phyloP scores from a whole-genome alignment of 2,888 invertebrate species.

The Lysandra coridon region DNA sequence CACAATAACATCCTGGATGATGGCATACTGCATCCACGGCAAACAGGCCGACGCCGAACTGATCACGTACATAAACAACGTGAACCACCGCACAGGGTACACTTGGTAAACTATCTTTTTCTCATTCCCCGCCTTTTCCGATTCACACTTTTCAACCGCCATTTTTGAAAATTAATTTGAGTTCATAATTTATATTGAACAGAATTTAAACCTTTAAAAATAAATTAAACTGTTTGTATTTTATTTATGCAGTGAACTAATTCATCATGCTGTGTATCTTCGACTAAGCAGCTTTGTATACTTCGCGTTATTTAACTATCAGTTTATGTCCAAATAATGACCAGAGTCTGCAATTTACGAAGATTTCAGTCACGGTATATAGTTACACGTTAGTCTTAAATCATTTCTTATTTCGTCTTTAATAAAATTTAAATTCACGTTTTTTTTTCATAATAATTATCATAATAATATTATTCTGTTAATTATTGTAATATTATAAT shows the following conservation, averaged over 20 bases:
- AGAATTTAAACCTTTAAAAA: background rate
- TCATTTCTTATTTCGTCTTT: background rate
- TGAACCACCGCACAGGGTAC: constrained; percentile 10
- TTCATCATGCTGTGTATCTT: background rate
- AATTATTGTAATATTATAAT: background rate
- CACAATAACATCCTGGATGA: constrained; percentile 28
- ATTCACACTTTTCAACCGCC: background rate
- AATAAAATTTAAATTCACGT: background rate
- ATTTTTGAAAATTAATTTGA: background rate
- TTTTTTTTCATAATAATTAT: background rate
- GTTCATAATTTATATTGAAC: background rate
- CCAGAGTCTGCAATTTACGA: background rate
- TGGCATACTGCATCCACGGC: constrained; percentile 28
- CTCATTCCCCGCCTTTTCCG: background rate
- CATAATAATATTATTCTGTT: background rate
- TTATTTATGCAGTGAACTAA: constrained; percentile 8
- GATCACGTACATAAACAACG: constrained; percentile 4
- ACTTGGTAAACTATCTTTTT: background rate
- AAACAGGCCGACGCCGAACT: constrained; percentile 2
- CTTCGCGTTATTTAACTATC: constrained; percentile 19
- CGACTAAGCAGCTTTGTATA: background rate
- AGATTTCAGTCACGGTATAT: constrained; percentile 12
- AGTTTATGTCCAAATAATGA: constrained; percentile 10
- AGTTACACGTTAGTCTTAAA: background rate
- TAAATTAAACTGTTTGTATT: background rate